Evolutionary conservation across 2,113 vertebrate species (phyloP).

Genomic region (Pithys albifrons): DNA sequence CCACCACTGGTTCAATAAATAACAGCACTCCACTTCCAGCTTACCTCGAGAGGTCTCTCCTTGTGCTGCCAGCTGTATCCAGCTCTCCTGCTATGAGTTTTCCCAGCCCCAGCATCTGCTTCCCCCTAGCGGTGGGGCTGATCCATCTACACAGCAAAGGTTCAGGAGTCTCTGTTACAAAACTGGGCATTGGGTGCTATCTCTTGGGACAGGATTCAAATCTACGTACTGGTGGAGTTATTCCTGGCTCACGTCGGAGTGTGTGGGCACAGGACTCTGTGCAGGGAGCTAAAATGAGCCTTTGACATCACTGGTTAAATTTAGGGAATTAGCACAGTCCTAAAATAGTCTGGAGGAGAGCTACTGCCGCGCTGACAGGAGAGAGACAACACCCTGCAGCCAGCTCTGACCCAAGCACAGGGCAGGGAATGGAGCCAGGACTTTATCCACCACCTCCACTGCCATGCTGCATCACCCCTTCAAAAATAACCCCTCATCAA

Average conservation of each 20-base stretch:
- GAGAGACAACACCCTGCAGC: not conserved
- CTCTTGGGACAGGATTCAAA: not conserved
- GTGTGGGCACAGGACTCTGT: not conserved
- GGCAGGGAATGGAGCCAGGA: not conserved
- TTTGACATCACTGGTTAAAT: slow-evolving; percentile 47
- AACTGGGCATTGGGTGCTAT: rapidly evolving
- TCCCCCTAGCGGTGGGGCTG: not conserved
- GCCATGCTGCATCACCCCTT: not conserved
- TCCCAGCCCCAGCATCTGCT: not conserved
- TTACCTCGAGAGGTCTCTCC: not conserved
- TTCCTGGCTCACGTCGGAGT: not conserved
- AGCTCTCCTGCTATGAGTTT: not conserved
- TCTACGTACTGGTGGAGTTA: not conserved
- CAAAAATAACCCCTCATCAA: not conserved
- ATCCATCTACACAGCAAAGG: not conserved
- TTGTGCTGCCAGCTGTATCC: rapidly evolving
- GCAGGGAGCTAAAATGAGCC: not conserved
- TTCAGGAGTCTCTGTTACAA: not conserved
- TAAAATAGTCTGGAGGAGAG: not conserved
- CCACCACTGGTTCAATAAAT: not conserved
- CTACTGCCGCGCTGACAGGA: not conserved
- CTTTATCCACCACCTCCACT: not conserved
- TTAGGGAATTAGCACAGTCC: not conserved
- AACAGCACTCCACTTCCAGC: not conserved
- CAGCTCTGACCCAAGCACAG: not conserved